phyloP scores from a whole-genome alignment of 2,113 vertebrate genomes.

The Phyllopteryx taeniolatus region DNA sequence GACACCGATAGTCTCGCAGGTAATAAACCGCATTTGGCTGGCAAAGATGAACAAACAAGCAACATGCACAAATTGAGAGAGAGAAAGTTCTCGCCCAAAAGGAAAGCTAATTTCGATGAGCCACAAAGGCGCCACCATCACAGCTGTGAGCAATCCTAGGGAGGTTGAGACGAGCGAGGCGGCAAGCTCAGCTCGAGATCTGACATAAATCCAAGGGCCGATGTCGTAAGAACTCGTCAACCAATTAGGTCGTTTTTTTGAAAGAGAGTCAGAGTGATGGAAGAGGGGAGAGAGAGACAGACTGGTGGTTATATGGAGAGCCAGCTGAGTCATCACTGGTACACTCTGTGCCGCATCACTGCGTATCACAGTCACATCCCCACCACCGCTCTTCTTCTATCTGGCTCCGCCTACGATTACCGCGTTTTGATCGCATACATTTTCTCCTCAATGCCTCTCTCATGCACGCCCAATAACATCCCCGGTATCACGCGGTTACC shows the following conservation, averaged over 20 bases:
- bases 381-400: constrained; percentile 54
- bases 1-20: constrained; percentile 3
- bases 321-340: constrained; percentile 77
- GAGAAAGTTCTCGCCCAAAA: not conserved
- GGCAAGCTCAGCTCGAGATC: constrained; percentile 32
- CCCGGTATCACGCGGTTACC: constrained; percentile 10
- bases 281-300: constrained; percentile 40
- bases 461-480: constrained; percentile 8
- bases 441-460: constrained; percentile 23
- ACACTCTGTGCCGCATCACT: constrained; percentile 76
- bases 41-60: constrained; percentile 16
- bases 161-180: constrained; percentile 20
- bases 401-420: constrained; percentile 52
- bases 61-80: not conserved
- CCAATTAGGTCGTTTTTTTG: constrained; percentile 50
- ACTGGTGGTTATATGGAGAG: constrained; percentile 75
- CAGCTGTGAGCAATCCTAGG: constrained; percentile 28
- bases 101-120: constrained; percentile 20
- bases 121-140: constrained; percentile 22
- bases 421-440: constrained; percentile 39
- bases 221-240: constrained; percentile 50
- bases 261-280: constrained; percentile 39
- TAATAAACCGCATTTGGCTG: constrained; percentile 5
- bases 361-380: constrained; percentile 72
- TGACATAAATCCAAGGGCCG: constrained; percentile 49